phyloP scores from a whole-genome alignment of 2,888 invertebrate genomes.

The Odontocerum albicorne region DNA sequence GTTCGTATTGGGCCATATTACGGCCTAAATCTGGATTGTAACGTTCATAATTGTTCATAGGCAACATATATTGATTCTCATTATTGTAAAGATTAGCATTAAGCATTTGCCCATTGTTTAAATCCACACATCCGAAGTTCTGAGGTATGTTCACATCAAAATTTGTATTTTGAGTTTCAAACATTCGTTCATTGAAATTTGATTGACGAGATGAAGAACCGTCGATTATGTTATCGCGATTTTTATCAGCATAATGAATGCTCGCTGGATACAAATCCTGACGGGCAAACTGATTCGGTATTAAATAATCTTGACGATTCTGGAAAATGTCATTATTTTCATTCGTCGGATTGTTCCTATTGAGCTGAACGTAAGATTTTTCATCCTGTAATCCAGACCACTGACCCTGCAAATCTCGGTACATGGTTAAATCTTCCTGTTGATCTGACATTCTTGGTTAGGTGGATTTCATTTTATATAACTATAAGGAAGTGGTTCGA shows the following conservation, averaged over 20 bases:
- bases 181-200: conserved; percentile 14
- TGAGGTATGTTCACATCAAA: conserved; percentile 9
- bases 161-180: conserved; percentile 15
- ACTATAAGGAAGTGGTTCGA: not conserved
- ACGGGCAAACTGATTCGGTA: conserved; percentile 16
- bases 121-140: conserved; percentile 47
- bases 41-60: conserved; percentile 54
- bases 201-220: conserved; percentile 2
- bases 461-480: conserved; percentile 1
- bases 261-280: conserved; percentile 21
- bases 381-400: conserved; percentile 41
- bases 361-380: conserved; percentile 17
- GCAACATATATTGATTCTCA: conserved; percentile 50
- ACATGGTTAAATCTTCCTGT: conserved; percentile 55
- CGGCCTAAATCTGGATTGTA: conserved; percentile 41
- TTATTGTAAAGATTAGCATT: conserved; percentile 49
- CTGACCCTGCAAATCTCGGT: conserved; percentile 51
- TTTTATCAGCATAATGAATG: conserved; percentile 8
- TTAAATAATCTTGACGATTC: conserved; percentile 20
- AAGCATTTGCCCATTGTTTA: conserved; percentile 53
- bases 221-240: conserved; percentile 12
- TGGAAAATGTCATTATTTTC: conserved; percentile 15
- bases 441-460: conserved; percentile 54
- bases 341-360: conserved; percentile 10
- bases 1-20: conserved; percentile 17